Conservation (phyloP, 1,140 invertebrate genomes). For the Triops cancriformis region DNA sequence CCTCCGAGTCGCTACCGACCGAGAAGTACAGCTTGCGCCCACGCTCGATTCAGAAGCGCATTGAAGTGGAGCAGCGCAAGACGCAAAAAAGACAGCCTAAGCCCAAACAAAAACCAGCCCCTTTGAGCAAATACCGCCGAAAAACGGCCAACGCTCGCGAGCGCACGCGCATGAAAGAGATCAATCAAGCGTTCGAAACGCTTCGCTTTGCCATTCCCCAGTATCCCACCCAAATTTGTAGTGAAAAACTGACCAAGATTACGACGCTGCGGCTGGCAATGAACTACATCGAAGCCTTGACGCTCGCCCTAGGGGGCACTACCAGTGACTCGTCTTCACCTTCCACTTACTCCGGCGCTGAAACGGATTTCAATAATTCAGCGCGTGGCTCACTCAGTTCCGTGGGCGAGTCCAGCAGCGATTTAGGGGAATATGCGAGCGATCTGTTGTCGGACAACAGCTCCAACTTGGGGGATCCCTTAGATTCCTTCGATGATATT, state of each 20-base stretch:
- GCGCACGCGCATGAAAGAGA: conserved; percentile 73
- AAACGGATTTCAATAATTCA: conserved; percentile 27
- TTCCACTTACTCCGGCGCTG: conserved; percentile 29
- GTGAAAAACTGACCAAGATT: conserved; percentile 78
- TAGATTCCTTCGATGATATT: conserved; percentile 34
- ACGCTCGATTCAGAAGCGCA: conserved; percentile 44
- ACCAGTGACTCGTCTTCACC: not conserved
- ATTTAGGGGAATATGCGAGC: conserved; percentile 34
- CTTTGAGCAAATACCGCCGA: conserved; percentile 77
- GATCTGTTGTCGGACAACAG: conserved; percentile 35
- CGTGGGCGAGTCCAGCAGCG: conserved; percentile 31
- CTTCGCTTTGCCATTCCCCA: conserved; percentile 63
- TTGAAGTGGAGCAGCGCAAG: conserved; percentile 39
- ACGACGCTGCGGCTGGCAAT: conserved; percentile 76
- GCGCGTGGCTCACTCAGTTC: conserved; percentile 28
- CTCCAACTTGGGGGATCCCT: conserved; percentile 34
- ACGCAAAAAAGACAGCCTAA: conserved; percentile 36
- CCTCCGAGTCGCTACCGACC: not conserved
- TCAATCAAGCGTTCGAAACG: conserved; percentile 75
- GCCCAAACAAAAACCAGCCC: conserved; percentile 63
- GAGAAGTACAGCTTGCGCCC: conserved; percentile 47
- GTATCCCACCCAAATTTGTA: conserved; percentile 40
- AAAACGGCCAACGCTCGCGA: conserved; percentile 84
- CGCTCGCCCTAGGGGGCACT: conserved; percentile 39
- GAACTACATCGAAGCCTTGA: conserved; percentile 68